Base-by-base conservation (phyloP, 2,113 vertebrate species). In the Phylloscopus trochilus region DNA sequence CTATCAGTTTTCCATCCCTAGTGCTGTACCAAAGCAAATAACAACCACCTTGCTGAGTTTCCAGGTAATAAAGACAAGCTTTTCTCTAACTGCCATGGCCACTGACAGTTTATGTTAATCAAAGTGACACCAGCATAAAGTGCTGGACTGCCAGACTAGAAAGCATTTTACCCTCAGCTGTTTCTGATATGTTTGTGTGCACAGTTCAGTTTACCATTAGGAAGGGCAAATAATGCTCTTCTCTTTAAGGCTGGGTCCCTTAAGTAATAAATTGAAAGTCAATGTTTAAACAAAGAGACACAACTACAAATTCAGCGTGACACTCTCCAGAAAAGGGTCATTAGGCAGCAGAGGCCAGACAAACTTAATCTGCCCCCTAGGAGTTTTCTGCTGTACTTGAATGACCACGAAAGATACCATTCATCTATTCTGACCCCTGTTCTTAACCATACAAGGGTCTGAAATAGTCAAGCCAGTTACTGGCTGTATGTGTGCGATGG, bases 161-260 rank as follows among this genome's bases (percentile, higher is more conserved):
- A 97, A 95, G 77, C 74, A 55, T 89, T 93, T 93, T 82, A 76
- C 31, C 41, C 27, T 85, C 51, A 73, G 30, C 78, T 85, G 89
- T 90, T 87, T 53, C 91, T 95, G 91, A 93, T 33, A 53, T 95
- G 94, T 95, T 95, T 96, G 81, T 83, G 53, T 95, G 81, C 87
- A 89, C 62, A 73, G 74, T 37, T 87, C 89, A 89, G 46, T 89
- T 89, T 68, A 76, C 69, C 84, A 93, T 91, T 93, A 94, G 80
- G 67, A 92, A 87, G 52, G 52, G 49, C 83, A 87, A 83, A 93
- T 78, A 91, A 72, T 76, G 87, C 53, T 62, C 58, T 73, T 64
- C 37, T 93, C 43, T 72, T 84, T 62, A 58, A 91, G 23, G 3
- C 44, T 80, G 53, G 17, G 20, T 95, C 82, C n/a, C 44, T 74